Percentiles rank a stretch among this genome's conserved stretches.
Conservation (phyloP, 2,113 vertebrate species). For the Callospermophilus lateralis region DNA sequence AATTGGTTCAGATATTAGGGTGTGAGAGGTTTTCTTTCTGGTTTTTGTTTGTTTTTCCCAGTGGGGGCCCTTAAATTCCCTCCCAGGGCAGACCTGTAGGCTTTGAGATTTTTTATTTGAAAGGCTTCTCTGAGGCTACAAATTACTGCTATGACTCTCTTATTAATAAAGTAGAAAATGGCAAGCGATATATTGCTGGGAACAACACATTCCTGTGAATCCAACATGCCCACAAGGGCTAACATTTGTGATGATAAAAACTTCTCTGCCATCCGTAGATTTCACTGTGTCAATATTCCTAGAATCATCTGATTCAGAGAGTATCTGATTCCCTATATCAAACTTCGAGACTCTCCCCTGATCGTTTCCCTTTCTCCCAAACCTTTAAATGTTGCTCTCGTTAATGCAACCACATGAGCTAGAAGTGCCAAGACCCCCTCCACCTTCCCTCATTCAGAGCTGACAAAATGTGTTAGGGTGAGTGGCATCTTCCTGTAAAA, state of each 20-base stretch:
- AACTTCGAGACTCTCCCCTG: neutral
- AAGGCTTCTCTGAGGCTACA: neutral
- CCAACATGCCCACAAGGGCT: neutral
- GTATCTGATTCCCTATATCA: neutral
- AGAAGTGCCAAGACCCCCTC: neutral
- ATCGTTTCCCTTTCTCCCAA: neutral
- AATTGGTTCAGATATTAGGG: neutral
- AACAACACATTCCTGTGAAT: neutral
- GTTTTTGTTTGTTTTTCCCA: neutral
- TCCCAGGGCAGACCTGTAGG: neutral
- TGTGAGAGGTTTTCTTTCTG: neutral
- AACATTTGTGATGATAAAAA: neutral
- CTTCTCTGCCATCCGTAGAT: neutral
- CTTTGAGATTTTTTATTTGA: constrained; percentile 45
- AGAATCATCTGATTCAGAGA: neutral
- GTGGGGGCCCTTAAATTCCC: neutral
- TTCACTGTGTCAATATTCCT: neutral
- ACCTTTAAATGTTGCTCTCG: neutral
- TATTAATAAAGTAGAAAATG: neutral
- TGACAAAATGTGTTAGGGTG: neutral
- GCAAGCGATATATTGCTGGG: neutral
- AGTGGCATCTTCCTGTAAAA: neutral
- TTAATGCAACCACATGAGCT: neutral
- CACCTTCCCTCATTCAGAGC: neutral
- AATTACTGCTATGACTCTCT: neutral